Evolutionary conservation across 2,797 vertebrate species (phyloP).

Genomic region (Cichlasoma orientale): DNA sequence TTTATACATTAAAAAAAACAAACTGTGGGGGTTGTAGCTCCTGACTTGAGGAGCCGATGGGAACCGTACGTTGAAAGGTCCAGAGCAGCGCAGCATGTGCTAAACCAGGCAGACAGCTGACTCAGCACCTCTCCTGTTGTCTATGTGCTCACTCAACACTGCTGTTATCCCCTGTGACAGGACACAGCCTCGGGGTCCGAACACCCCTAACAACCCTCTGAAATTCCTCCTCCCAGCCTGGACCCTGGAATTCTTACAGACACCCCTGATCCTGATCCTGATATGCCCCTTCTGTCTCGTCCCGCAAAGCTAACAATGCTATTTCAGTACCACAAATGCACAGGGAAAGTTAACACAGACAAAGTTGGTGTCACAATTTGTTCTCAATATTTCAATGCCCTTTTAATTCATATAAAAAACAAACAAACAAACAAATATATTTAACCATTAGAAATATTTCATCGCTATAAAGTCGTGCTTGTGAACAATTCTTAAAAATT

Average conservation of each 20-base stretch:
- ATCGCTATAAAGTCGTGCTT: neutral
- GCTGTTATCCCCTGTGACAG: constrained; percentile 69
- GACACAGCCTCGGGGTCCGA: constrained; percentile 55
- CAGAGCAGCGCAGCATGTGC: constrained; percentile 61
- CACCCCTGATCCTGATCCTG: constrained; percentile 44
- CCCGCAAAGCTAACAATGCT: neutral
- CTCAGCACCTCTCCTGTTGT: constrained; percentile 73
- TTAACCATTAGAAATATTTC: neutral
- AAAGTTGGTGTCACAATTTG: too few species aligned
- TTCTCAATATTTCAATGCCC: neutral
- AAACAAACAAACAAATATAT: fast-evolving
- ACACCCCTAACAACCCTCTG: constrained; percentile 39
- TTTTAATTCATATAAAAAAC: neutral
- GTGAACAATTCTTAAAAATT: neutral
- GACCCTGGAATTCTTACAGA: constrained; percentile 55
- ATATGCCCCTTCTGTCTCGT: constrained; percentile 14
- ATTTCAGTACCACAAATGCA: neutral
- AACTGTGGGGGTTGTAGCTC: neutral
- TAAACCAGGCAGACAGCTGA: constrained; percentile 75
- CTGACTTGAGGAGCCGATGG: constrained; percentile 45
- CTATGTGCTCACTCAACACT: constrained; percentile 70
- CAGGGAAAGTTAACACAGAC: neutral
- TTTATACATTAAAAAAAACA: neutral
- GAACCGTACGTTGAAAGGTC: constrained; percentile 36
- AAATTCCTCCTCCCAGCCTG: constrained; percentile 45